Evolutionary conservation across 2,113 vertebrate species (phyloP).

Genomic region (Beaufortia kweichowensis): DNA sequence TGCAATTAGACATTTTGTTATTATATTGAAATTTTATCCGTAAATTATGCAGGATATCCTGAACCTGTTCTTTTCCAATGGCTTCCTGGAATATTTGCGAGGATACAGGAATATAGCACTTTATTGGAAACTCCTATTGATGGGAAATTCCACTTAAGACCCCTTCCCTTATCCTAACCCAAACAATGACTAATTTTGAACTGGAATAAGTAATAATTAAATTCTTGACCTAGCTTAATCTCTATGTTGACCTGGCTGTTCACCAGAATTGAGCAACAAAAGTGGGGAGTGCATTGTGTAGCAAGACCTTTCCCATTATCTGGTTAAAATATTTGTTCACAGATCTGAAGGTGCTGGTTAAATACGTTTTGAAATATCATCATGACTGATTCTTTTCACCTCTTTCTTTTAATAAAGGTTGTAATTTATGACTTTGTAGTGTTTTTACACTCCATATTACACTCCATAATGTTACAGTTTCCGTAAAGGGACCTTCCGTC

Average conservation of each 20-base stretch:
- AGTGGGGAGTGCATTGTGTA: not conserved
- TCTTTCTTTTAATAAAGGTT: too few species aligned
- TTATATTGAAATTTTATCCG: not conserved
- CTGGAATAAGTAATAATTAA: not conserved
- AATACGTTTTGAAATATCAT: too few species aligned
- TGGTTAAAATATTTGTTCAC: not conserved
- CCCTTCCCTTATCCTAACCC: not conserved
- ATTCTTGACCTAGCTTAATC: not conserved
- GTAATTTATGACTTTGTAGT: too few species aligned
- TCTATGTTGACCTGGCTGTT: not conserved
- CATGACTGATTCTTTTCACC: too few species aligned
- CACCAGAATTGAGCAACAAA: not conserved
- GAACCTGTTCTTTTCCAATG: not conserved
- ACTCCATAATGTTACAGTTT: too few species aligned
- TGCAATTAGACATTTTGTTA: too few species aligned
- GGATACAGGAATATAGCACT: not conserved
- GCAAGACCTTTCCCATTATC: not conserved
- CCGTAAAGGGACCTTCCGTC: too few species aligned
- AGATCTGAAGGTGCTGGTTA: too few species aligned
- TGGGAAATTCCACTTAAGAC: slow-evolving; percentile 4
- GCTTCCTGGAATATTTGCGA: not conserved
- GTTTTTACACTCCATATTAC: too few species aligned
- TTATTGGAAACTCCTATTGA: slow-evolving; percentile 8
- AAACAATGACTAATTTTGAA: slow-evolving; percentile 10
- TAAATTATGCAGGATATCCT: not conserved